phyloP scores from a whole-genome alignment of 2,888 invertebrate genomes.

The Capitulum mitella region DNA sequence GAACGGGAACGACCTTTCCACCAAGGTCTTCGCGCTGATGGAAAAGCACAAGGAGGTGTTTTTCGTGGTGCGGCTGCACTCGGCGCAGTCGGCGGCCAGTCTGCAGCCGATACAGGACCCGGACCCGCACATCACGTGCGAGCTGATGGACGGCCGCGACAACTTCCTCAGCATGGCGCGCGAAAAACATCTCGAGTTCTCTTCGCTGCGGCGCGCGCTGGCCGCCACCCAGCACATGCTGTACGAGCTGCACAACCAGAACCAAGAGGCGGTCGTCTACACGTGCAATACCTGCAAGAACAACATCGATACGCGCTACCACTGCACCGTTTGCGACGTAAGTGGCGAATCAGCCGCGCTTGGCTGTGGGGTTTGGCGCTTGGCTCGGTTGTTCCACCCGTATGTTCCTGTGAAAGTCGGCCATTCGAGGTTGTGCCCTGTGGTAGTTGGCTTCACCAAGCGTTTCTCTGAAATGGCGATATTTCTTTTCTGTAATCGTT shows the following conservation, averaged over 20 bases:
- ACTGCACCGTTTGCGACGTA: slow-evolving; percentile 94
- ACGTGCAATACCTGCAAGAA: slow-evolving; percentile 96
- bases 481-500: too few species aligned
- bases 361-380: too few species aligned
- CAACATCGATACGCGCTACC: slow-evolving; percentile 92
- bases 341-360: too few species aligned
- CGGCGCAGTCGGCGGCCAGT: slow-evolving; percentile 86
- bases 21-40: slow-evolving; percentile 97
- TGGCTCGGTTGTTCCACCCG: too few species aligned
- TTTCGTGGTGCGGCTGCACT: slow-evolving; percentile 96
- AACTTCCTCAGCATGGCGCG: slow-evolving; percentile 96
- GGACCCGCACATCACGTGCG: slow-evolving; percentile 75
- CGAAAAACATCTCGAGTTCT: slow-evolving; percentile 98
- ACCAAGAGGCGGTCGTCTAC: slow-evolving; percentile 95
- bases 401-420: too few species aligned
- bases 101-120: slow-evolving; percentile 88
- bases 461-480: too few species aligned
- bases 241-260: slow-evolving; percentile 97
- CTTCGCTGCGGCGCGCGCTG: slow-evolving; percentile 84
- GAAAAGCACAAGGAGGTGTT: slow-evolving; percentile 99
- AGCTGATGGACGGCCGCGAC: slow-evolving; percentile 99
- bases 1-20: slow-evolving; percentile 89
- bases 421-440: too few species aligned
- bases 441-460: too few species aligned
- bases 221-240: slow-evolving; percentile 95